phyloP scores from a whole-genome alignment of 1,140 invertebrate genomes.

The Drosophila carrolli region DNA sequence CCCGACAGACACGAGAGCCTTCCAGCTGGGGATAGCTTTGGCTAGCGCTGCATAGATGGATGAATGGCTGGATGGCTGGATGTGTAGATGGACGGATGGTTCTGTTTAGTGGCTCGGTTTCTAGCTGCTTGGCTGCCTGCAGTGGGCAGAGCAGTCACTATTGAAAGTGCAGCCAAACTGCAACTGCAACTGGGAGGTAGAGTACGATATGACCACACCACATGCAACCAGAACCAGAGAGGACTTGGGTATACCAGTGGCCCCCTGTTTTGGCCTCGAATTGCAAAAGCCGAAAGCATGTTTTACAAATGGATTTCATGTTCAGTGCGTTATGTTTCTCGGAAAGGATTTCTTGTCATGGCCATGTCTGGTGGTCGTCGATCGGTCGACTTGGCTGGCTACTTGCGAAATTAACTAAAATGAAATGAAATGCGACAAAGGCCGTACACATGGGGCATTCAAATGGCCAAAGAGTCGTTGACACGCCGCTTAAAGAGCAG shows the following conservation, averaged over 20 bases:
- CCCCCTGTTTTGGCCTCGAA: conserved; percentile 58
- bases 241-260: conserved; percentile 53
- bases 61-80: conserved; percentile 41
- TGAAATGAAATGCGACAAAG: conserved; percentile 64
- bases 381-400: conserved; percentile 23
- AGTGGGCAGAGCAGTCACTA: conserved; percentile 45
- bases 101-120: conserved; percentile 22
- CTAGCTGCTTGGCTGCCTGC: conserved; percentile 73
- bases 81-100: conserved; percentile 35
- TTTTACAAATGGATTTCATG: conserved; percentile 81
- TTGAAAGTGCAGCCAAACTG: conserved; percentile 20
- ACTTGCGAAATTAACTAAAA: conserved; percentile 53
- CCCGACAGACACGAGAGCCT: conserved; percentile 54
- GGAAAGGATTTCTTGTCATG: conserved; percentile 81
- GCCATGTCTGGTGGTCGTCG: conserved; percentile 64
- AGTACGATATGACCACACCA: conserved; percentile 42
- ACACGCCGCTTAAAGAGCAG: conserved; percentile 41
- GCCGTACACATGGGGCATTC: conserved; percentile 70
- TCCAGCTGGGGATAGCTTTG: conserved; percentile 44
- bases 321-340: conserved; percentile 77
- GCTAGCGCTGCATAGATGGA: conserved; percentile 50
- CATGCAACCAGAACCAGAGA: conserved; percentile 45
- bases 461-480: conserved; percentile 68
- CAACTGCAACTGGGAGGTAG: conserved; percentile 62
- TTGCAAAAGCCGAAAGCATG: conserved; percentile 67